A percentile compares a stretch with the other conserved stretches of the same genome.
These are phyloP conservation scores for Carcharodon carcharias DNA, from an alignment of 2,797 vertebrate species.

Conservation along the genomic window DNA sequence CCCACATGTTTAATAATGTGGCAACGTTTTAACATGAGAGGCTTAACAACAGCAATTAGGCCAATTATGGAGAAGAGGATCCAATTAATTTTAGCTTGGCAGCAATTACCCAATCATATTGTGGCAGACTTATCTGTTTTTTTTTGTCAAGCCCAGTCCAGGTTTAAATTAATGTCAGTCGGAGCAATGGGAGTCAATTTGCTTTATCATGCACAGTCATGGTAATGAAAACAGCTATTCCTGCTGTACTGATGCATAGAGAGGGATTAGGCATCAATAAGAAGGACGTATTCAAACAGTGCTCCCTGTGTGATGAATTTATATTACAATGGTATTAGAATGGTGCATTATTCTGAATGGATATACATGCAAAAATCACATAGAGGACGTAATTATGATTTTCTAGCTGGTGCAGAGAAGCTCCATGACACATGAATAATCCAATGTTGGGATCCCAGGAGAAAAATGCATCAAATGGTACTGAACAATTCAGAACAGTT, in stretches of 20 bases:
- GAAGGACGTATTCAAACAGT: background rate
- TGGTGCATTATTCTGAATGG: background rate
- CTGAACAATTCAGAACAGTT: background rate
- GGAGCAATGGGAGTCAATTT: constrained; percentile 5
- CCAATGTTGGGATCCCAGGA: background rate
- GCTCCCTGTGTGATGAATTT: background rate
- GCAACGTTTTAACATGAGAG: background rate
- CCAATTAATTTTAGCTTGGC: background rate
- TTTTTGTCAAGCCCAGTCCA: background rate
- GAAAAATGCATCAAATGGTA: background rate
- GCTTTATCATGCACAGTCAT: constrained; percentile 17
- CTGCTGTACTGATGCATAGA: background rate
- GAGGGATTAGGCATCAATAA: background rate
- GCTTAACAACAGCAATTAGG: constrained; percentile 9
- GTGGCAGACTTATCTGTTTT: background rate
- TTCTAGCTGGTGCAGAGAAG: background rate
- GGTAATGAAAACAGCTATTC: constrained; percentile 3
- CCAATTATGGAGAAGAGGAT: background rate
- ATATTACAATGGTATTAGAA: background rate
- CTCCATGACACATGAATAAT: background rate
- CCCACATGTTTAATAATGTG: background rate
- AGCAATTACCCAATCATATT: constrained; percentile 5
- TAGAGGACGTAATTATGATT: background rate
- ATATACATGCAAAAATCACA: background rate
- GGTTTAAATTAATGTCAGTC: constrained; percentile 12